Percentiles rank a stretch among this genome's conserved stretches.
phyloP scores from a whole-genome alignment of 53 echinoderm and acorn worm species.

The Pentamera pediparva region DNA sequence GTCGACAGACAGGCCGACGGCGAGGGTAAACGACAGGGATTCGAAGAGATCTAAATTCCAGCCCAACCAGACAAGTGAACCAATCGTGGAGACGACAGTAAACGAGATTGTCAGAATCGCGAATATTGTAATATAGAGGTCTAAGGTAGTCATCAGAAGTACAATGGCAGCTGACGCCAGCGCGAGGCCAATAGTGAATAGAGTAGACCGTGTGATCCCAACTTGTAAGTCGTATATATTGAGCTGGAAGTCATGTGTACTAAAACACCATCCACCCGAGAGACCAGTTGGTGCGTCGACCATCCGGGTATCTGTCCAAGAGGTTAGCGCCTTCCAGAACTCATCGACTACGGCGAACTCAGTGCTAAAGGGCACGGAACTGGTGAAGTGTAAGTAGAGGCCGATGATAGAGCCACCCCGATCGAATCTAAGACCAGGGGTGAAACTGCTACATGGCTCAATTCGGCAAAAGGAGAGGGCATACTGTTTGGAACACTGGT shows the following conservation, averaged over 20 bases:
- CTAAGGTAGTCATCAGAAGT: slow-evolving; percentile 42
- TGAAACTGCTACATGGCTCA: neutral
- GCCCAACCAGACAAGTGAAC: slow-evolving; percentile 44
- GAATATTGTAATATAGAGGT: slow-evolving; percentile 38
- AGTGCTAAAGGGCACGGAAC: slow-evolving; percentile 5
- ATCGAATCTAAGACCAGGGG: slow-evolving; percentile 38
- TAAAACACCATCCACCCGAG: slow-evolving; percentile 49
- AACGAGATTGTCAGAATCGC: slow-evolving; percentile 50
- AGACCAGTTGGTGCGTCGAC: slow-evolving; percentile 32
- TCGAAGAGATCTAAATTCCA: slow-evolving; percentile 76
- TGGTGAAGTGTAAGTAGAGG: slow-evolving; percentile 19
- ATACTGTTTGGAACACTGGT: slow-evolving; percentile 11
- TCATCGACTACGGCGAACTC: slow-evolving; percentile 23
- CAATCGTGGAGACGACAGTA: slow-evolving; percentile 52
- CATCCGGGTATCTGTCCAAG: slow-evolving; percentile 31
- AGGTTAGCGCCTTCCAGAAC: slow-evolving; percentile 24
- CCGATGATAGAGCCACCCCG: slow-evolving; percentile 21
- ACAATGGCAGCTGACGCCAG: slow-evolving; percentile 43
- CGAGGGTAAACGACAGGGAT: slow-evolving; percentile 43
- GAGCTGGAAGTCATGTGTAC: neutral
- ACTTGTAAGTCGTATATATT: slow-evolving; percentile 27
- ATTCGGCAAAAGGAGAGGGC: neutral
- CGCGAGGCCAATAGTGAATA: slow-evolving; percentile 30
- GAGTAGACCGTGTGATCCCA: slow-evolving; percentile 31
- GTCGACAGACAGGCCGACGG: slow-evolving; percentile 65